Percentiles rank a stretch among this genome's conserved stretches.
Conservation (phyloP, 1,140 invertebrate genomes). For the Venturia canescens region DNA sequence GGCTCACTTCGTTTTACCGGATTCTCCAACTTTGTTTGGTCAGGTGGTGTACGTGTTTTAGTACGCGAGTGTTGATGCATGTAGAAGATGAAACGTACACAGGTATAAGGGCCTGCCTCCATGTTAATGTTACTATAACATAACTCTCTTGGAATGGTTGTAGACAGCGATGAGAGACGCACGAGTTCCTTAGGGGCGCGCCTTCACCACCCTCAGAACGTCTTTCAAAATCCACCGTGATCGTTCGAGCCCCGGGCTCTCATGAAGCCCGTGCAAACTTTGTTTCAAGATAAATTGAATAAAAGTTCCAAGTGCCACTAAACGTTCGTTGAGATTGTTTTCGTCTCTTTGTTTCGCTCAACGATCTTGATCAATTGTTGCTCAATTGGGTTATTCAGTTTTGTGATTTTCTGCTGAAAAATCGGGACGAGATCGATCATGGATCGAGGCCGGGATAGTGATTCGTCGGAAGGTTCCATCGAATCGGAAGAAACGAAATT, state of each 20-base stretch:
- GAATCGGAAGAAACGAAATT: background rate
- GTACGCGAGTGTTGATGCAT: background rate
- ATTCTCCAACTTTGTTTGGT: slow-evolving; percentile 55
- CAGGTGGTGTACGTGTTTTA: slow-evolving; percentile 41
- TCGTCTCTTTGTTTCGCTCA: too few species aligned
- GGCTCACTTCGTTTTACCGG: slow-evolving; percentile 69
- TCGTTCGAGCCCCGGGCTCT: slow-evolving; percentile 20
- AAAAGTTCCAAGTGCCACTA: background rate
- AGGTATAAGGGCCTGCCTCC: too few species aligned
- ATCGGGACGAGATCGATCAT: too few species aligned
- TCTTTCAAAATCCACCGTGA: slow-evolving; percentile 42
- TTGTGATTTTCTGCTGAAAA: too few species aligned
- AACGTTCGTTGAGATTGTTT: background rate
- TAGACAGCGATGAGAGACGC: slow-evolving; percentile 46
- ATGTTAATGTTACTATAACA: background rate
- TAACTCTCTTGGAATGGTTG: slow-evolving; percentile 58
- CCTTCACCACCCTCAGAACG: slow-evolving; percentile 15
- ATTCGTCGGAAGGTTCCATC: too few species aligned
- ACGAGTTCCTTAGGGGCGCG: background rate
- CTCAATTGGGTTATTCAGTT: too few species aligned
- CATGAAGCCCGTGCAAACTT: background rate
- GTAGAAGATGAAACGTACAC: too few species aligned
- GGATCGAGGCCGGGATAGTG: too few species aligned
- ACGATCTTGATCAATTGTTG: too few species aligned
- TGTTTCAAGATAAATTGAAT: background rate